Evolutionary conservation across 2,888 invertebrate genomes (phyloP).

Genomic region (Drosophila affinis): DNA sequence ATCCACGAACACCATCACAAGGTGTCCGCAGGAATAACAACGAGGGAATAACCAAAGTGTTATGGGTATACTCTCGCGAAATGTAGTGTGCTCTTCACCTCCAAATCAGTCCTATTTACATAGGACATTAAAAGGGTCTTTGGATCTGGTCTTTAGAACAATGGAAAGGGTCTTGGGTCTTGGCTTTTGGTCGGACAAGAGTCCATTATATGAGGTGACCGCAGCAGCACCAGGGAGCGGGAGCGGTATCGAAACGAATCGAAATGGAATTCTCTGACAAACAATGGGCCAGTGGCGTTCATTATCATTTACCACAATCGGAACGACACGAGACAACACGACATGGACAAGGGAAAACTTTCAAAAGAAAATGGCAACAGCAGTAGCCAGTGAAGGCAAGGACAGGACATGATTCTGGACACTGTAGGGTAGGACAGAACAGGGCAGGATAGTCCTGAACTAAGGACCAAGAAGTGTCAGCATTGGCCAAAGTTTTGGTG

Average conservation of each 20-base stretch:
- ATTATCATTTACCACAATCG: slow-evolving; percentile 66
- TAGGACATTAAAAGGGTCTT: not conserved
- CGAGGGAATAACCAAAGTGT: not conserved
- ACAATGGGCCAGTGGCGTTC: slow-evolving; percentile 56
- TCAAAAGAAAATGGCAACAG: slow-evolving; percentile 45
- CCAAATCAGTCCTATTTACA: not conserved
- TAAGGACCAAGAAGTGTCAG: slow-evolving; percentile 12
- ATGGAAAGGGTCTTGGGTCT: not conserved
- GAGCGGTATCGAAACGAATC: slow-evolving; percentile 27
- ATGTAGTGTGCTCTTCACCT: not conserved
- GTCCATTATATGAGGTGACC: not conserved
- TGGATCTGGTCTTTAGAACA: not conserved
- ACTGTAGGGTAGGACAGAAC: not conserved
- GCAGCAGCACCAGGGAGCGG: not conserved
- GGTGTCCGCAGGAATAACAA: not conserved
- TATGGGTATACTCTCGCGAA: not conserved
- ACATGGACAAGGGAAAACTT: slow-evolving; percentile 55
- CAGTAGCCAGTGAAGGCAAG: slow-evolving; percentile 12
- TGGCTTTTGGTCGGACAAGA: not conserved
- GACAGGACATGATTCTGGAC: not conserved
- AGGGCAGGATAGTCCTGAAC: slow-evolving; percentile 1
- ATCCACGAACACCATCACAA: not conserved
- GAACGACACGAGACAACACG: slow-evolving; percentile 47
- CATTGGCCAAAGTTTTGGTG: slow-evolving; percentile 61
- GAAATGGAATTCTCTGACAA: slow-evolving; percentile 52